Conservation (phyloP, 2,113 vertebrate species). For the Hypomesus transpacificus region DNA sequence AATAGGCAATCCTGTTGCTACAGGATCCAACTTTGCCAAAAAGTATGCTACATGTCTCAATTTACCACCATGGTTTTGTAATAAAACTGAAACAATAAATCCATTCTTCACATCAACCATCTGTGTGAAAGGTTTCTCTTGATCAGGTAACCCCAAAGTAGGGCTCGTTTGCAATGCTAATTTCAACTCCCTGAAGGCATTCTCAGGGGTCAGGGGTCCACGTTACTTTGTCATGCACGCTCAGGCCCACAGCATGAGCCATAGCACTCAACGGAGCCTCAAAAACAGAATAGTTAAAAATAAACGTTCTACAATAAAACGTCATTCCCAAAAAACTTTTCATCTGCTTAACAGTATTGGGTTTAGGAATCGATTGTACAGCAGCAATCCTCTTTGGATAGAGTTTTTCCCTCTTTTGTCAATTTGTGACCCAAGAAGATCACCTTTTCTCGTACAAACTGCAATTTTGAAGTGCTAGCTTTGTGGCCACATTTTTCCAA, state of each 20-base stretch:
- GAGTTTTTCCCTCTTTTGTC: neutral
- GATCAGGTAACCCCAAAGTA: neutral
- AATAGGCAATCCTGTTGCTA: neutral
- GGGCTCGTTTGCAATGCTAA: neutral
- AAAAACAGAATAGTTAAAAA: neutral
- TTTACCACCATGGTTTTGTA: neutral
- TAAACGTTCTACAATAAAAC: neutral
- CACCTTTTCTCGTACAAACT: neutral
- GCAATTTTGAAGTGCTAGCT: neutral
- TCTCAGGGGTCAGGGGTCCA: neutral
- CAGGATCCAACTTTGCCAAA: no score
- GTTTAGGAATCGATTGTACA: neutral
- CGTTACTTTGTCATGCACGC: neutral
- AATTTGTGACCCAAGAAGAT: neutral
- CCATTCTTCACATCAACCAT: conserved; percentile 3
- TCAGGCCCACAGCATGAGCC: neutral
- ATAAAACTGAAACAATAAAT: neutral
- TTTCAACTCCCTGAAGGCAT: neutral
- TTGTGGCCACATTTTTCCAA: neutral
- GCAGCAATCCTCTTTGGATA: neutral
- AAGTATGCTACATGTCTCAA: neutral
- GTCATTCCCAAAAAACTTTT: neutral
- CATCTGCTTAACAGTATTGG: neutral
- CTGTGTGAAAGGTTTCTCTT: neutral
- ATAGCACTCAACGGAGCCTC: neutral